Base-by-base conservation (phyloP, 1,140 invertebrate genomes). In the Delia radicum region DNA sequence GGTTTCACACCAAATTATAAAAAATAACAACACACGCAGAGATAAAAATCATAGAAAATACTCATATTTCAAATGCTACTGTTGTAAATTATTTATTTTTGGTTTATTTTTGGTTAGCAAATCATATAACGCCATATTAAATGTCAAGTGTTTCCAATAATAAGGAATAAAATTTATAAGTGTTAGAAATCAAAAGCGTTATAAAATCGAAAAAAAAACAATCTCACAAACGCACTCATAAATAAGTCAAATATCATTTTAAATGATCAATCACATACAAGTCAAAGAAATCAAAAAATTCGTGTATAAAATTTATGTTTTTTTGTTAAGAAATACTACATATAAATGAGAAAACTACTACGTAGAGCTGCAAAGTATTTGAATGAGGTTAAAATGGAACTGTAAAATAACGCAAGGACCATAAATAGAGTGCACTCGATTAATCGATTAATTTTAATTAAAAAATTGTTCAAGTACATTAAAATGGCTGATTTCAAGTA, bases 111-210 rank as follows among this genome's bases (percentile, higher is more conserved):
- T 55, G 48, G 48, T 0, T 55, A 55, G 48, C 18, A 55, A 24
- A 55, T 55, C 48, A 55, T 55, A 55, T 55, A 55, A 55, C 48
- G 48, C 18, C 48, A 55, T 55, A 55, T 55, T 55, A 55, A 55
- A 55, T 55, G 48, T 55, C 48, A 55, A 55, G 48, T 55, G 21
- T 55, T 55, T 55, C 48, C 48, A 55, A 55, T 55, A 55, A 55
- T 55, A 55, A 21, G 21, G 46, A 55, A 18, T 55, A 55, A 55
- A 55, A 55, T 55, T 55, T 55, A 55, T 55, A 48, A 48, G 48
- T 21, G 48, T 21, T 55, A 3, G 18, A 55, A 55, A 55, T 24
- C 48, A n/a, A 21, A 55, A 8, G 48, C 5, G n/a, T 21, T 21
- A 55, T 55, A 55, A 55, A 55, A 55, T 10, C 21, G 48, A 55